A percentile compares a stretch with the other conserved stretches of the same genome.
Conservation (phyloP, 2,888 invertebrate genomes). For the Mythimna ferrago region DNA sequence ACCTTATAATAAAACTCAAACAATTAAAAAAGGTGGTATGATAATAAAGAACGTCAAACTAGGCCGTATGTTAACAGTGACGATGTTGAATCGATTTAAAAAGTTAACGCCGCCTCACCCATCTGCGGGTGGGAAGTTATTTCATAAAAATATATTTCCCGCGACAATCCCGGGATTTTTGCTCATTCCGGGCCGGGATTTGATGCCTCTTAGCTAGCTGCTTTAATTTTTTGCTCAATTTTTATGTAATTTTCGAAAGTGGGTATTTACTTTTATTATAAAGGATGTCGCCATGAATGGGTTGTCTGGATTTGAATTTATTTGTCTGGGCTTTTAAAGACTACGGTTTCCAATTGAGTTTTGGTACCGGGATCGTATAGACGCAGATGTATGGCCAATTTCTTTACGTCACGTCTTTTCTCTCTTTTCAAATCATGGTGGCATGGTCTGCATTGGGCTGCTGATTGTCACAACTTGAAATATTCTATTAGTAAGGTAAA, state of each 20-base stretch:
- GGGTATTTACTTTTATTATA: conserved; percentile 43
- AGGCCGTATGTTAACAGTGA: conserved; percentile 47
- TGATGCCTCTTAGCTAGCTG: conserved; percentile 65
- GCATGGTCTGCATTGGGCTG: no score
- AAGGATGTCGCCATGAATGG: conserved; percentile 35
- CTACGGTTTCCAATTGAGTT: conserved; percentile 13
- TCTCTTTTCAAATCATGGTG: no score
- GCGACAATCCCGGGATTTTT: conserved; percentile 72
- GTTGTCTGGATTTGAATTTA: conserved; percentile 40
- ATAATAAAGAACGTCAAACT: conserved; percentile 48
- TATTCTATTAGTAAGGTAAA: no score
- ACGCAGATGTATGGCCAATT: neutral
- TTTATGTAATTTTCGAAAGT: conserved; percentile 59
- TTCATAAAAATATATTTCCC: conserved; percentile 82
- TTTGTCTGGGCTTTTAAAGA: conserved; percentile 19
- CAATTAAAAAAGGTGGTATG: conserved; percentile 48
- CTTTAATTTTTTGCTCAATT: conserved; percentile 67
- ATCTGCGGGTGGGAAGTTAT: conserved; percentile 79
- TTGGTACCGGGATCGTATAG: neutral
- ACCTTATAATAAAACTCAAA: conserved; percentile 31
- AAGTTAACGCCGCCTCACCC: conserved; percentile 68
- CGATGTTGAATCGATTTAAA: conserved; percentile 72
- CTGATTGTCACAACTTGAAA: no score
- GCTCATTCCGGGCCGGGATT: conserved; percentile 68
- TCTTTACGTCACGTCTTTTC: neutral